Percentiles rank a stretch among this genome's conserved stretches.
phyloP scores from a whole-genome alignment of 2,888 invertebrate genomes.

The Plagodis pulveraria region DNA sequence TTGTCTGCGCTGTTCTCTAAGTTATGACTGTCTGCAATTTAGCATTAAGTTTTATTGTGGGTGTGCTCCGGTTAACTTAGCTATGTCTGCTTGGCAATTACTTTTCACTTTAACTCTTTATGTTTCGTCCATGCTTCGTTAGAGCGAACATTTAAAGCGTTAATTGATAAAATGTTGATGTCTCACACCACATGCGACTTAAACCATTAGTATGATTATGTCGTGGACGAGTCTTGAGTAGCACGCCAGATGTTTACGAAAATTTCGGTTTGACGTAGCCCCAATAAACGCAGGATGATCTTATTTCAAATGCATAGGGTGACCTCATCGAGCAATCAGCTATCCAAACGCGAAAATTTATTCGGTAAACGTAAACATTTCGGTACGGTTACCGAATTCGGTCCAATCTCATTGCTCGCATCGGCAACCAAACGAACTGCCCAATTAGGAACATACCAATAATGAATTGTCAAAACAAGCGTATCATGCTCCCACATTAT shows the following conservation, averaged over 20 bases:
- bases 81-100: background rate
- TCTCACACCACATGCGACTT: too few relatives aligned
- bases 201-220: conserved; percentile 3
- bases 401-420: conserved; percentile 47
- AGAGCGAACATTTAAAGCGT: too few relatives aligned
- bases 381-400: conserved; percentile 59
- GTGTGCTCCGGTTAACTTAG: conserved; percentile 18
- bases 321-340: conserved; percentile 73
- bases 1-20: conserved; percentile 3
- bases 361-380: conserved; percentile 70
- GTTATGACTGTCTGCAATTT: conserved; percentile 2
- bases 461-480: conserved; percentile 83
- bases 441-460: conserved; percentile 78
- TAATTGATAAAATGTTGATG: too few relatives aligned
- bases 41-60: conserved; percentile 20
- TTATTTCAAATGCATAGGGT: conserved; percentile 61
- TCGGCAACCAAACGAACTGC: conserved; percentile 48
- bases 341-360: conserved; percentile 75
- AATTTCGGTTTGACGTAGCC: conserved; percentile 6
- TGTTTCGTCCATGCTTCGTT: background rate
- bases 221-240: conserved; percentile 4
- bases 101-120: background rate
- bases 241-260: conserved; percentile 12
- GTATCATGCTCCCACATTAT: conserved; percentile 47
- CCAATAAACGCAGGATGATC: conserved; percentile 32